Evolutionary conservation across 2,888 invertebrate species (phyloP), one percentile per base, ranked within the genome.

Genomic region (Thecophora atra): DNA sequence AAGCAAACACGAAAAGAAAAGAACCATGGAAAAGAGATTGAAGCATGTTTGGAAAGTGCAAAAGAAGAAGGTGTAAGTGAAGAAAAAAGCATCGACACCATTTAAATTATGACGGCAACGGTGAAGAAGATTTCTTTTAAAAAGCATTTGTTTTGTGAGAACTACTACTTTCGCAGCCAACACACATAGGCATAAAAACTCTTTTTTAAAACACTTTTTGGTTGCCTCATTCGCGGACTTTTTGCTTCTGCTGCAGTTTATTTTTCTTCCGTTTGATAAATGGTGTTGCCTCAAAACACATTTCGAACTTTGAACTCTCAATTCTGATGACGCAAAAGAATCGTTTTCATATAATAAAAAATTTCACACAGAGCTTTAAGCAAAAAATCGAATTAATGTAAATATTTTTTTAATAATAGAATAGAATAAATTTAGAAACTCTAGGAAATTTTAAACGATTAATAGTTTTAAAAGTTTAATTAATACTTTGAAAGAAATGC

Each of bases 21-120:
- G 71, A 78, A 80, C 75, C 75, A 76, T 74, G 77, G 77, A 77
- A 77, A 78, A 79, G 78, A 74, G 80, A 77, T 77, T 75, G 74
- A 62, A 30, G 15, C 21, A 63, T 26, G 28, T 51, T 17, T 3
- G 51, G 8, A 28, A 26, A 56, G 58, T 26, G 13, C 7, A 13
- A 11, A 3, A 28, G 58, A 7, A 13, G 26, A 21, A 51, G 6
- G 37, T 2, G 2, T 1, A 5, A 1, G 44, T 28, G 19, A 26
- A 47, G 60, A 1, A 28, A 13, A 69, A 17, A 44, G 58, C 28
- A 13, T 3, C n/a, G 15, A 66, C 15, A 52, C 26, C 52, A 30
- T 52, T n/a, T 17, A 69, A 70, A 70, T 63, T 30, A 51, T 51
- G 70, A 71, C 7, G 71, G 65, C 73, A 70, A 52, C 37, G 37